Conservation (phyloP, 2,888 invertebrate species). For the Autographa pulchrina region DNA sequence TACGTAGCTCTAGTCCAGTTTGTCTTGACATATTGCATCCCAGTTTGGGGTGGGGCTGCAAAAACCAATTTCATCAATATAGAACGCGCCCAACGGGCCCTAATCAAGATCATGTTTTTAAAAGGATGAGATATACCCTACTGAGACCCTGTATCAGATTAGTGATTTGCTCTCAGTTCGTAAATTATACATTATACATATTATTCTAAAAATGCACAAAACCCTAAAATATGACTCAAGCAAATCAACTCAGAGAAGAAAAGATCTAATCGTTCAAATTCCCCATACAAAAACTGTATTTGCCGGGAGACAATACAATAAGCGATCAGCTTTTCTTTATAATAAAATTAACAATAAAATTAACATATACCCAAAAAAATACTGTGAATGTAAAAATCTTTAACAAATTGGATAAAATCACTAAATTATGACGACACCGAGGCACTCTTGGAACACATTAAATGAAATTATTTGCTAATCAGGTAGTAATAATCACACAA, state of each 20-base stretch:
- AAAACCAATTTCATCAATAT: too few relatives aligned
- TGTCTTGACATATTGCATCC: too few relatives aligned
- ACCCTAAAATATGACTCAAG: not conserved
- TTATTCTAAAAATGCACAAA: constrained; percentile 10
- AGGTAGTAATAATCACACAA: too few relatives aligned
- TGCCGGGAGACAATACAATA: not conserved
- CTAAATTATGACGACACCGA: not conserved
- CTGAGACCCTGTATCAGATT: constrained; percentile 4
- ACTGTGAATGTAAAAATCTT: not conserved
- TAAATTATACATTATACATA: constrained; percentile 7
- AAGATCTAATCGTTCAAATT: not conserved
- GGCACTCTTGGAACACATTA: not conserved
- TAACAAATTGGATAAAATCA: not conserved
- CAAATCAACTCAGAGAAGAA: not conserved
- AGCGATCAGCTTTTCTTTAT: constrained; percentile 5
- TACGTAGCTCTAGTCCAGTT: too few relatives aligned
- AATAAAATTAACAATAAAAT: constrained; percentile 10
- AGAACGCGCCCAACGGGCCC: not conserved
- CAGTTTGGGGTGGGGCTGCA: too few relatives aligned
- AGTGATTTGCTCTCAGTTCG: constrained; percentile 12
- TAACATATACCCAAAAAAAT: constrained; percentile 2
- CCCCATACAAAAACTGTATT: constrained; percentile 8
- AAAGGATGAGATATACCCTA: not conserved
- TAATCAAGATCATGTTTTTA: not conserved
- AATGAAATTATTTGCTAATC: too few relatives aligned